Evolutionary conservation across 1,140 invertebrate genomes (phyloP).

Genomic region (Ericerus pela): DNA sequence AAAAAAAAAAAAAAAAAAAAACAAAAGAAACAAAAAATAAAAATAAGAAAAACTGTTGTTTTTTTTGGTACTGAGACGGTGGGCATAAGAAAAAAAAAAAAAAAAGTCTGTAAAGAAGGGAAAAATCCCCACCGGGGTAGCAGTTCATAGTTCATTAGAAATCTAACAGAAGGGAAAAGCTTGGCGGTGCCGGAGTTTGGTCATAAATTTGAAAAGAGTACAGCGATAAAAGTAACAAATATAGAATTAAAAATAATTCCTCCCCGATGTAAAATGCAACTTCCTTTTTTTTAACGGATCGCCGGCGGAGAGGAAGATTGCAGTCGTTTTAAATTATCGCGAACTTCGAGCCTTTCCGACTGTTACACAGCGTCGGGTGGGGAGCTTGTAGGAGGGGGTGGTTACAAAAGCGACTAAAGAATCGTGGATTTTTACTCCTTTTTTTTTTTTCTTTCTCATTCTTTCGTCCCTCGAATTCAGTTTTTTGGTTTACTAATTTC

Average conservation of each 20-base stretch:
- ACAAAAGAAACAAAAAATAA: too few species aligned
- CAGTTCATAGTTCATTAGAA: conserved; percentile 11
- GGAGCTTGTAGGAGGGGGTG: too few species aligned
- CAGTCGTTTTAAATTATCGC: conserved; percentile 15
- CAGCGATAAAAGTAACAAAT: conserved; percentile 20
- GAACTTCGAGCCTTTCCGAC: too few species aligned
- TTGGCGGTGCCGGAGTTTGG: conserved; percentile 9
- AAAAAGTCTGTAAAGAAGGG: neutral
- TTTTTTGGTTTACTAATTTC: too few species aligned
- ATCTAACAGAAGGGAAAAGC: conserved; percentile 10
- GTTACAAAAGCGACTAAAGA: too few species aligned
- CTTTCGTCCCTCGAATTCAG: too few species aligned
- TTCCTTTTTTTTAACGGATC: conserved; percentile 18
- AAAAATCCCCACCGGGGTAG: neutral
- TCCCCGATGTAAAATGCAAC: conserved; percentile 22
- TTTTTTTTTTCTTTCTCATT: too few species aligned
- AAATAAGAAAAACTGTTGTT: too few species aligned
- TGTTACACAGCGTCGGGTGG: too few species aligned
- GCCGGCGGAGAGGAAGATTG: conserved; percentile 13
- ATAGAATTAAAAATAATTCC: conserved; percentile 22
- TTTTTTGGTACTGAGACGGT: conserved; percentile 5
- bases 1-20: too few species aligned
- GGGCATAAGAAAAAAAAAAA: neutral
- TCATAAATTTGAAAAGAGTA: conserved; percentile 14
- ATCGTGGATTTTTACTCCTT: too few species aligned